phyloP scores from a whole-genome alignment of 1,140 invertebrate species.

The Pseudomyrmex cubaensis region DNA sequence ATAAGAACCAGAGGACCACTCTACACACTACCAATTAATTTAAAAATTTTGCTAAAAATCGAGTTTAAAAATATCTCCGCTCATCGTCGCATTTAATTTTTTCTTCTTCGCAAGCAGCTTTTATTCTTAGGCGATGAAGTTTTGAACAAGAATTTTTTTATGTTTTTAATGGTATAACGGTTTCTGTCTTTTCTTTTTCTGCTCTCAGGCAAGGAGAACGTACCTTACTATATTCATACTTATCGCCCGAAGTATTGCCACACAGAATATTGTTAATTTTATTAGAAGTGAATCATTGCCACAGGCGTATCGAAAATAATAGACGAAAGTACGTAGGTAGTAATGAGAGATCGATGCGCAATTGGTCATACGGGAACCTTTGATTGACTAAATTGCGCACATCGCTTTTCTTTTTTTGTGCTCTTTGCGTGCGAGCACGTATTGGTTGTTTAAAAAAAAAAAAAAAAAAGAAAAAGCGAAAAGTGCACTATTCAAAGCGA shows the following conservation, averaged over 20 bases:
- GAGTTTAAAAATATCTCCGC: background rate
- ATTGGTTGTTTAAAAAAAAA: slow-evolving; percentile 24
- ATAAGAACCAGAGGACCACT: no score
- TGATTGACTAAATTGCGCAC: slow-evolving; percentile 35
- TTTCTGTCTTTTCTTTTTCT: background rate
- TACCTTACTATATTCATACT: background rate
- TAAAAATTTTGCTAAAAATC: background rate
- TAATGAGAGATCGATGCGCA: slow-evolving; percentile 24
- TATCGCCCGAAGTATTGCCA: background rate
- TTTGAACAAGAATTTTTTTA: background rate
- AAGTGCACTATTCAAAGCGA: no score
- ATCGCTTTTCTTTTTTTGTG: background rate
- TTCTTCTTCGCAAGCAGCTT: background rate
- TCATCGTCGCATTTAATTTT: background rate
- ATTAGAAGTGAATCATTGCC: background rate
- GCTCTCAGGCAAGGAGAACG: background rate
- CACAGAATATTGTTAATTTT: background rate
- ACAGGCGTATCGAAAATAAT: background rate
- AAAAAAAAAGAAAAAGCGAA: background rate
- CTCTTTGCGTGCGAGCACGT: background rate
- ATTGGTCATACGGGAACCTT: slow-evolving; percentile 33
- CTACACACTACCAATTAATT: no score
- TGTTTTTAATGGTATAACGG: no score
- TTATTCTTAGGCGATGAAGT: background rate
- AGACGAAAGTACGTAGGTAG: background rate